Conservation (phyloP, 2,888 invertebrate genomes). For the Chloromyia formosa region DNA sequence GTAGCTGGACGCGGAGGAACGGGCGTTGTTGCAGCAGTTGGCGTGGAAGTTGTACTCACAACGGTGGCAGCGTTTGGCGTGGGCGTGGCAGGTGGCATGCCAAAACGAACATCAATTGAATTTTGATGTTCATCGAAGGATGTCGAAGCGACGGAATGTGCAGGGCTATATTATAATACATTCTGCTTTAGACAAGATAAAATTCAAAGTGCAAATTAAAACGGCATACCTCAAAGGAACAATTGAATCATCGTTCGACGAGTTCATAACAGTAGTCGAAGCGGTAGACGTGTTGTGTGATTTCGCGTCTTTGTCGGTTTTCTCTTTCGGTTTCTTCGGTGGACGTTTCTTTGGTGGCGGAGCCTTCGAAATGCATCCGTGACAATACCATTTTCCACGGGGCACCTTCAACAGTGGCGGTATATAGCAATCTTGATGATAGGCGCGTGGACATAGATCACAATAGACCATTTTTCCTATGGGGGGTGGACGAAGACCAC, state of each 20-base stretch:
- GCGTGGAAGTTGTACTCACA: slow-evolving; percentile 38
- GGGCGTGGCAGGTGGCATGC: slow-evolving; percentile 44
- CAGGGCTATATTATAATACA: slow-evolving; percentile 66
- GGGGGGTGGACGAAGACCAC: slow-evolving; percentile 71
- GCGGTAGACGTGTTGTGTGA: slow-evolving; percentile 55
- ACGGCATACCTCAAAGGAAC: slow-evolving; percentile 60
- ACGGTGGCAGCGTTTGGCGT: slow-evolving; percentile 27
- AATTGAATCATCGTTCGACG: slow-evolving; percentile 63
- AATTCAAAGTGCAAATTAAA: neutral
- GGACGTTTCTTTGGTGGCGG: slow-evolving; percentile 77
- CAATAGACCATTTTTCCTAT: slow-evolving; percentile 79
- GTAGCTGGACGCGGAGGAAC: slow-evolving; percentile 58
- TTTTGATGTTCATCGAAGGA: slow-evolving; percentile 68
- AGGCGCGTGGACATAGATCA: slow-evolving; percentile 89
- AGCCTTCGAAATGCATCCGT: slow-evolving; percentile 85
- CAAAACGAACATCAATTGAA: slow-evolving; percentile 61
- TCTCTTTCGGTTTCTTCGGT: slow-evolving; percentile 65
- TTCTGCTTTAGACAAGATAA: neutral
- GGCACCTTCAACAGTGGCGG: slow-evolving; percentile 86
- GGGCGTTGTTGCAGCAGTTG: slow-evolving; percentile 49
- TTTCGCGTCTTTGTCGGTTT: slow-evolving; percentile 42
- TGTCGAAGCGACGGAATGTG: slow-evolving; percentile 75
- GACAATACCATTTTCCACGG: slow-evolving; percentile 89
- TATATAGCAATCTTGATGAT: slow-evolving; percentile 92
- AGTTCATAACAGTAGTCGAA: slow-evolving; percentile 55